Evolutionary conservation across 2,113 vertebrate species (phyloP).

Genomic region (Equus quagga): DNA sequence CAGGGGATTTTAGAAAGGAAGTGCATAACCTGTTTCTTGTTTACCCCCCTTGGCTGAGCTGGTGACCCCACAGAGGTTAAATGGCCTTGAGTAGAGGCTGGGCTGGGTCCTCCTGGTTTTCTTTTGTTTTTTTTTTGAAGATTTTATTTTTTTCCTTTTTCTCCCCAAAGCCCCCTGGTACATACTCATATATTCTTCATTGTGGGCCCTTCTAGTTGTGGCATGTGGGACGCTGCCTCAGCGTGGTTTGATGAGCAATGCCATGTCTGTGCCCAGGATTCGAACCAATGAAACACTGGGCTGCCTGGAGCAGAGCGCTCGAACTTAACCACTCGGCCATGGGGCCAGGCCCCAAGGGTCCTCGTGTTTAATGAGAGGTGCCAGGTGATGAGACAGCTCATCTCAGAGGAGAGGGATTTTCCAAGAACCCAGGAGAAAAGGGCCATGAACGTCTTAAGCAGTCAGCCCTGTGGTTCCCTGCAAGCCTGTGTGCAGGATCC

Average conservation of each 20-base stretch:
- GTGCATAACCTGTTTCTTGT: background rate
- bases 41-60: background rate
- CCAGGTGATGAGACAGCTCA: slow-evolving; percentile 73
- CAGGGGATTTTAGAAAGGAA: slow-evolving; percentile 55
- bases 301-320: too few species aligned
- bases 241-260: too few species aligned
- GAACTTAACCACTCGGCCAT: too few species aligned
- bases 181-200: too few species aligned
- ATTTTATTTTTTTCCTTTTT: too few species aligned
- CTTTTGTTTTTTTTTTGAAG: too few species aligned
- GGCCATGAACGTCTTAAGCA: background rate
- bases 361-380: slow-evolving; percentile 75
- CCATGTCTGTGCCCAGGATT: too few species aligned
- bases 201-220: too few species aligned
- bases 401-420: slow-evolving; percentile 70
- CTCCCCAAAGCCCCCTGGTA: too few species aligned
- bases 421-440: background rate
- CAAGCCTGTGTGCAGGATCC: background rate
- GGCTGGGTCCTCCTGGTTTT: slow-evolving; percentile 59
- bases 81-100: slow-evolving; percentile 71
- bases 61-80: slow-evolving; percentile 56
- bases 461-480: background rate
- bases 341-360: background rate
- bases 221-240: too few species aligned
- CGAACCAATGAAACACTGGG: too few species aligned